Evolutionary conservation across 2,113 vertebrate species (phyloP), one percentile per base, ranked within the genome.

Genomic region (Riparia riparia): DNA sequence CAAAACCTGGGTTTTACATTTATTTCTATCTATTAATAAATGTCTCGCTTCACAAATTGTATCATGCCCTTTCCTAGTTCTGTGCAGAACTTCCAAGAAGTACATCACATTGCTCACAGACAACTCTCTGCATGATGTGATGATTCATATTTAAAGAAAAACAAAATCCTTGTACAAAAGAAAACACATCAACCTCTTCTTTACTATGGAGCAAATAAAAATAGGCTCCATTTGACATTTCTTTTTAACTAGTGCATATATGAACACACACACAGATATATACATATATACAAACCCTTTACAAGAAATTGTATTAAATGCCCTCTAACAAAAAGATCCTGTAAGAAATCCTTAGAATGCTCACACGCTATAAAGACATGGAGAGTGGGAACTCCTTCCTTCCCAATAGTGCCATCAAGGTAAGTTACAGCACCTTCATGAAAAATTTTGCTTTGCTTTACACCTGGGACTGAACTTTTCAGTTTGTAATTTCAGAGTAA

Each of bases 191-290:
- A 28, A 15, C 34, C 6, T 39, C 42, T 28, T 66, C 47, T 15
- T n/a, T 60, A 80, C 31, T 10, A 18, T 7, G 39, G 12, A 70
- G 25, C 12, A 16, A 45, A 61, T 17, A 85, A 56, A 89, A 70
- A 37, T 2, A 70, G 3, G 17, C 10, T 41, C 19, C 5, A 3
- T 25, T 32, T 80, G 56, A 45, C 21, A 20, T 1, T 0, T 25
- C 25, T 37, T 76, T 72, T 68, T 69, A 73, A 60, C 34, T 66
- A 54, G 37, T 12, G 13, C 9, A 6, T 86, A 21, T 5, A 76
- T 4, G 22, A 69, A 58, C 21, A 69, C 7, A 44, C 63, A 56
- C 2, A 34, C 5, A 51, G 1, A 37, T 3, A 20, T 9, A 39
- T 8, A 49, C 4, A 49, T 15, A 26, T 7, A 39, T 4, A 47